Evolutionary conservation across 2,888 invertebrate species (phyloP), one percentile per base, ranked within the genome.

Genomic region (Tineola bisselliella): DNA sequence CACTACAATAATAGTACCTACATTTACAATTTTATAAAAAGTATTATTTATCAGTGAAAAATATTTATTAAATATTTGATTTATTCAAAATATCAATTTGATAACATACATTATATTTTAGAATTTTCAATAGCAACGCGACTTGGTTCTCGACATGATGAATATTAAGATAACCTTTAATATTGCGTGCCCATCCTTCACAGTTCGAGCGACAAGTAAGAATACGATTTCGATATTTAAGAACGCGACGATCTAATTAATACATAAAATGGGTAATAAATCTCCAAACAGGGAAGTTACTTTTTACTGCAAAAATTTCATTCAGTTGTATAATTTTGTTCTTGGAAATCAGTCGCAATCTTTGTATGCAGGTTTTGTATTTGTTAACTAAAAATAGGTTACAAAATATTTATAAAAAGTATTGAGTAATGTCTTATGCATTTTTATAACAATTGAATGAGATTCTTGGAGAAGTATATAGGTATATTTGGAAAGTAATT

Each of bases 101-200:
- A n/a, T n/a, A n/a, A n/a, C n/a, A n/a, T n/a, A n/a, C n/a, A n/a
- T n/a, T n/a, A n/a, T n/a, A n/a, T n/a, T n/a, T n/a, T n/a, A n/a
- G n/a, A 25, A 25, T 25, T 2, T 25, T 25, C 6, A 25, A 25
- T 2, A 38, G 38, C 2, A 38, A 38, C 38, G n/a, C 38, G 10
- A 38, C 38, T n/a, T 10, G 38, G 10, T 10, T 38, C 38, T 6
- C 11, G 10, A 38, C 38, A 10, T 48, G 48, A 48, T 17, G 48
- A 13, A 48, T 48, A 48, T 48, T 48, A 48, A 54, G 25, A 19
- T 54, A 54, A 54, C 54, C 54, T 54, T 54, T 54, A 54, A 18
- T 25, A 48, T 25, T 54, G 54, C 54, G 54, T 19, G 54, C 54
- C 48, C 54, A 54, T 54, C 54, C 19, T 25, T 54, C 54, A 54